These are phyloP conservation scores for Drosophila aff. DNA, from an alignment of 1,140 invertebrate species.

Conservation along the genomic window DNA sequence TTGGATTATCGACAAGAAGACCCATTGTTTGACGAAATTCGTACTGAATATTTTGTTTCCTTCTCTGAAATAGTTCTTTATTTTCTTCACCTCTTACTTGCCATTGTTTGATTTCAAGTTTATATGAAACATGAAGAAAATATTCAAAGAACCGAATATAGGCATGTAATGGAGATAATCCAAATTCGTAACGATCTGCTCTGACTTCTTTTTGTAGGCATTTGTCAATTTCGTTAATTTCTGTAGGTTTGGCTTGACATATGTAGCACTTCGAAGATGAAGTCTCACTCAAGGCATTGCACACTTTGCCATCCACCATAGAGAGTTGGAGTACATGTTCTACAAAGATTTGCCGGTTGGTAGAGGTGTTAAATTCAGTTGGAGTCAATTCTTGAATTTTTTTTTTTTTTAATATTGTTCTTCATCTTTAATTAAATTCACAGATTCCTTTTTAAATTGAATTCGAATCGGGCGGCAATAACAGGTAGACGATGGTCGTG, in stretches of 20 bases:
- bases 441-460: too few relatives aligned
- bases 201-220: constrained; percentile 16
- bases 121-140: constrained; percentile 33
- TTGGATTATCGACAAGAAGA: neutral
- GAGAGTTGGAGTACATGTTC: constrained; percentile 4
- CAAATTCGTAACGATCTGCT: constrained; percentile 4
- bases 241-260: constrained; percentile 26
- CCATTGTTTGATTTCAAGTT: constrained; percentile 24
- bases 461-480: too few relatives aligned
- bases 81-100: constrained; percentile 15
- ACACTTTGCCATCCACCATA: too few relatives aligned
- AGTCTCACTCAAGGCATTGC: too few relatives aligned
- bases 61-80: neutral
- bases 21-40: constrained; percentile 2
- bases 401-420: constrained; percentile 19
- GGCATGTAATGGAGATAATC: constrained; percentile 23
- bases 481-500: constrained; percentile 1
- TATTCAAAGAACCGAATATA: constrained; percentile 40
- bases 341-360: constrained; percentile 8
- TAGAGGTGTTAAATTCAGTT: constrained; percentile 17
- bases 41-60: neutral
- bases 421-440: constrained; percentile 11
- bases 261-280: constrained; percentile 30
- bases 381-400: constrained; percentile 19
- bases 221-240: constrained; percentile 18